phyloP scores from a whole-genome alignment of 1,140 invertebrate genomes.

The Drosophila melanica region DNA sequence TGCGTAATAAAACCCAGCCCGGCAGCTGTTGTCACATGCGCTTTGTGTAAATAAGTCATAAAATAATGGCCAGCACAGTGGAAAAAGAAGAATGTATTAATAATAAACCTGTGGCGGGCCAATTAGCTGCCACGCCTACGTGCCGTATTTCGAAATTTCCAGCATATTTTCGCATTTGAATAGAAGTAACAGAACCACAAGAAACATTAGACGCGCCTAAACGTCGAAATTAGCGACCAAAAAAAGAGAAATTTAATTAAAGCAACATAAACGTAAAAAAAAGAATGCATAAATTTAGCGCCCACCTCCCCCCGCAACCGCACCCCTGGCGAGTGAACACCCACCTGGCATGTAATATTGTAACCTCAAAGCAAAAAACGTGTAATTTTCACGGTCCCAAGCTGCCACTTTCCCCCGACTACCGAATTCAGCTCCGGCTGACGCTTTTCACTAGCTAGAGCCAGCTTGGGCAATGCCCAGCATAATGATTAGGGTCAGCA shows the following conservation, averaged over 20 bases:
- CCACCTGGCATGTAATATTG: conserved; percentile 66
- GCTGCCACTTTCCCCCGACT: conserved; percentile 44
- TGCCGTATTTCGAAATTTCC: conserved; percentile 16
- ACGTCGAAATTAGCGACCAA: conserved; percentile 73
- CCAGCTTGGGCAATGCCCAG: conserved; percentile 40
- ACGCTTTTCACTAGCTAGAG: conserved; percentile 61
- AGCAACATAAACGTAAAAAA: conserved; percentile 57
- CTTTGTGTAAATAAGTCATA: conserved; percentile 47
- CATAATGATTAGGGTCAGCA: conserved; percentile 78
- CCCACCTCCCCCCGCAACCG: conserved; percentile 23
- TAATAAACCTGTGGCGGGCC: conserved; percentile 70
- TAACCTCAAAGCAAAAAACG: conserved; percentile 64
- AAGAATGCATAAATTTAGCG: conserved; percentile 71
- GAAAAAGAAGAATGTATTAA: conserved; percentile 44
- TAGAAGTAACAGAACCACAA: conserved; percentile 62
- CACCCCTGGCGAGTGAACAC: conserved; percentile 27
- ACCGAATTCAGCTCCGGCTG: background rate
- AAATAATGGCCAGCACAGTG: conserved; percentile 4
- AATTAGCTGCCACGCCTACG: conserved; percentile 51
- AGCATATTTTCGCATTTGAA: conserved; percentile 78
- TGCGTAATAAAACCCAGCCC: conserved; percentile 41
- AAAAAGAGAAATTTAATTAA: conserved; percentile 80
- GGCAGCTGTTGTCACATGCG: conserved; percentile 40
- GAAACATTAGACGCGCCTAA: conserved; percentile 76
- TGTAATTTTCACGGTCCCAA: conserved; percentile 76